These are phyloP conservation scores for Bos javanicus DNA, from an alignment of 2,113 vertebrate genomes.

Conservation along the genomic window DNA sequence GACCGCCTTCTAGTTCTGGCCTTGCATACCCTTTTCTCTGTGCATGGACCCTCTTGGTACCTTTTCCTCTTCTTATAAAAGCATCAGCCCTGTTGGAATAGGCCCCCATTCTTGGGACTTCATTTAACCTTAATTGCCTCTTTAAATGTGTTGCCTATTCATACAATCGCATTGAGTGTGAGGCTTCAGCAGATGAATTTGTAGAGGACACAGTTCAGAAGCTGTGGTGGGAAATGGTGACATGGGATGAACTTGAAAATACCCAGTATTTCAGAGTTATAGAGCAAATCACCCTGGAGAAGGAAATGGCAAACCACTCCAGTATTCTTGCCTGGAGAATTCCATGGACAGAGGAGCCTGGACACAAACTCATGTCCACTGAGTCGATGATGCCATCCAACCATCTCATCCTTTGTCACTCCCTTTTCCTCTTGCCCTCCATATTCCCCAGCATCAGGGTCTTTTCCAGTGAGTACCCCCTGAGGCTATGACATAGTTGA, in stretches of 20 bases:
- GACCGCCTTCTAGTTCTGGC: background rate
- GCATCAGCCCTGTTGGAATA: background rate
- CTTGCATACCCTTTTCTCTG: background rate
- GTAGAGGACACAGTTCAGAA: too few species aligned
- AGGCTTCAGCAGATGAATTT: background rate
- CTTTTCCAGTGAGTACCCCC: background rate
- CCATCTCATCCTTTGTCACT: background rate
- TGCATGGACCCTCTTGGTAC: background rate
- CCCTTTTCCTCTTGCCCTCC: background rate
- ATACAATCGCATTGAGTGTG: accelerated
- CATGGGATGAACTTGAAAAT: background rate
- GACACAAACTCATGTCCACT: background rate
- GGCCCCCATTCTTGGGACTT: background rate
- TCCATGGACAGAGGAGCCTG: background rate
- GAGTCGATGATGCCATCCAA: background rate
- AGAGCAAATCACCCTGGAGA: background rate
- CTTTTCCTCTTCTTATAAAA: background rate
- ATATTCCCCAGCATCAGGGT: background rate
- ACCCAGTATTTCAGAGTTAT: background rate
- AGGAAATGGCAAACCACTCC: background rate
- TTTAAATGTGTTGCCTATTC: background rate
- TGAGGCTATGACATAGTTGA: background rate
- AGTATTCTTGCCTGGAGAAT: background rate
- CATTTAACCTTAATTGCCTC: background rate
- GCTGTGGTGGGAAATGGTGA: background rate